These are phyloP conservation scores for Baryphthengus martii DNA, from an alignment of 2,113 vertebrate genomes.

Conservation along the genomic window DNA sequence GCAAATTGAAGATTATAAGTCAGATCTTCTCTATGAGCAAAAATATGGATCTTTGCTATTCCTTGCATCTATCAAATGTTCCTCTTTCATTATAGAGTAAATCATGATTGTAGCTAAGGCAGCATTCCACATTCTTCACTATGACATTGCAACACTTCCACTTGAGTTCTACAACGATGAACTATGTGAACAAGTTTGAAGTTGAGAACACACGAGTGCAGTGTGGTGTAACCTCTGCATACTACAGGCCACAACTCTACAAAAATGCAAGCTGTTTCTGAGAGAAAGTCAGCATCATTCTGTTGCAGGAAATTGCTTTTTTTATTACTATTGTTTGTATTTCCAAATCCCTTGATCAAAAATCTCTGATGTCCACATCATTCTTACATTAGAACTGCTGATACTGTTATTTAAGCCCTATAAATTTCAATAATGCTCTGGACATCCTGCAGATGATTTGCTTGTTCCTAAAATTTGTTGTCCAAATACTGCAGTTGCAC, in stretches of 20 bases:
- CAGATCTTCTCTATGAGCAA: neutral
- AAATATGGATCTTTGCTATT: neutral
- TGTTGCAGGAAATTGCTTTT: neutral
- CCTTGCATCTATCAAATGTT: neutral
- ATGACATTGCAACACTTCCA: neutral
- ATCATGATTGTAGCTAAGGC: neutral
- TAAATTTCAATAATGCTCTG: neutral
- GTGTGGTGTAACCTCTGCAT: neutral
- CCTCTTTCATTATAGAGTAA: neutral
- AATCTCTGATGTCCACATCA: neutral
- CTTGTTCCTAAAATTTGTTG: neutral
- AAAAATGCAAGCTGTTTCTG: neutral
- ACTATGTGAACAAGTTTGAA: neutral
- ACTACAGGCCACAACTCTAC: neutral
- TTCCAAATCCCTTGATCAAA: neutral
- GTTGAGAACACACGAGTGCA: neutral
- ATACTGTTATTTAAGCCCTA: neutral
- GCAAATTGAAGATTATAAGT: neutral
- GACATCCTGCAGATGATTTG: neutral
- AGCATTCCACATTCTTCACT: neutral
- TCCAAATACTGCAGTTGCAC: neutral
- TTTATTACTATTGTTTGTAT: neutral
- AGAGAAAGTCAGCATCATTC: neutral
- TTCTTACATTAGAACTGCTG: neutral
- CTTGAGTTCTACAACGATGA: neutral